Evolutionary conservation across 2,113 vertebrate species (phyloP).

Genomic region (Brienomyrus longianalis): DNA sequence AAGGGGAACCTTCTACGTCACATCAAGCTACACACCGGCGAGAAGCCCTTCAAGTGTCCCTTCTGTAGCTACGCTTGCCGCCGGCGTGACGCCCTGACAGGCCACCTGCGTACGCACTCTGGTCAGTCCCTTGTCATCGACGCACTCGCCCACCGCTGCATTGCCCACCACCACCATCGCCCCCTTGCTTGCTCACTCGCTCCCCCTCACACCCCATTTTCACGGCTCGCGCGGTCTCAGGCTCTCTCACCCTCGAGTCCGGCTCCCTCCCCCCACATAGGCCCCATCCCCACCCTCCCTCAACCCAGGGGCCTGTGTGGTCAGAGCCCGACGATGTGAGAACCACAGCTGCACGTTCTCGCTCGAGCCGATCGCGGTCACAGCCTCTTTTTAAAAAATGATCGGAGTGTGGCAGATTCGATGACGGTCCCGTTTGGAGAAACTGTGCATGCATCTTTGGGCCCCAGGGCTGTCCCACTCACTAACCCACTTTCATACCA

Average conservation of each 20-base stretch:
- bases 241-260: not conserved
- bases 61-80: conserved; percentile 98
- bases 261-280: not conserved
- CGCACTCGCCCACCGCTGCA: not conserved
- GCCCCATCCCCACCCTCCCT: not conserved
- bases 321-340: not conserved
- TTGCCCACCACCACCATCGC: not conserved
- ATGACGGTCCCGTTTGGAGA: not conserved
- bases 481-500: not conserved
- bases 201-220: not conserved
- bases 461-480: not conserved
- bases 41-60: conserved; percentile 99
- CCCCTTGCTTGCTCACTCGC: not conserved
- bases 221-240: not conserved
- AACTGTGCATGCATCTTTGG: not conserved
- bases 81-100: conserved; percentile 90
- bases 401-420: not conserved
- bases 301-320: not conserved
- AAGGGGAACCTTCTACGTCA: conserved; percentile 97
- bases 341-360: not conserved
- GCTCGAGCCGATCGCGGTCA: not conserved
- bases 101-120: conserved; percentile 95
- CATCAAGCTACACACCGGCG: conserved; percentile 96
- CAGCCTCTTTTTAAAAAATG: not conserved
- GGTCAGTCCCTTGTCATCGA: conserved; percentile 53